Evolutionary conservation across 2,113 vertebrate species (phyloP), one percentile per base, ranked within the genome.

Genomic region (Albula glossodonta): DNA sequence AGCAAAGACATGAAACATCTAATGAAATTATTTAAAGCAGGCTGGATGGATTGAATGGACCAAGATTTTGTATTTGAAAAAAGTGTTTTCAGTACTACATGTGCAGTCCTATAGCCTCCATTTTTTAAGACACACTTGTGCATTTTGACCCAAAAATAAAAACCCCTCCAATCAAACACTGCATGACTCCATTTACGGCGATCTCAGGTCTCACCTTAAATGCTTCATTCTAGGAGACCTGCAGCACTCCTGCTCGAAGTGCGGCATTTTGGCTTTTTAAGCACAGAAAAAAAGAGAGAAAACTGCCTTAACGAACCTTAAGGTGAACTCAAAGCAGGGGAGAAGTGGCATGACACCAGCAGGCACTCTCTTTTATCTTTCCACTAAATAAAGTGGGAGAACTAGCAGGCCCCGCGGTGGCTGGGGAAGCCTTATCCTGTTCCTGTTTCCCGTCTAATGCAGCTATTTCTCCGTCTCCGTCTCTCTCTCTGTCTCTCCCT

Each of bases 281-380:
- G 53, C 6, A 31, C 70, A 74, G 22, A n/a, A 74, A 19, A n/a
- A 5, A 7, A n/a, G 22, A 31, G n/a, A 66, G 22, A 19, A 22
- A 66, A 15, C 60, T 2, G 60, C 60, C 60, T 41, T 41, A 66
- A 22, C 17, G 31, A 5, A 12, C 11, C 22, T 49, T 0, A 25
- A 83, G 41, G 79, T 50, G 49, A 81, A 52, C 41, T 10, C 51
- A 25, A 10, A 51, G 22, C 63, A 50, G 48, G 79, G 77, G 77
- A 82, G 70, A 87, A 88, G 53, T 81, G 48, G 19, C 41, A 81
- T 85, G 49, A 81, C 83, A 70, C 22, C 50, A 7, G 80, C 51
- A 85, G 48, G 78, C 51, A 63, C 87, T 89, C 77, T 56, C 5
- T 31, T 22, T 41, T 77, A 57, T 52, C 50, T 83, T 53, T 53